Conservation (phyloP, 2,797 vertebrate genomes). For the Periparus ater region DNA sequence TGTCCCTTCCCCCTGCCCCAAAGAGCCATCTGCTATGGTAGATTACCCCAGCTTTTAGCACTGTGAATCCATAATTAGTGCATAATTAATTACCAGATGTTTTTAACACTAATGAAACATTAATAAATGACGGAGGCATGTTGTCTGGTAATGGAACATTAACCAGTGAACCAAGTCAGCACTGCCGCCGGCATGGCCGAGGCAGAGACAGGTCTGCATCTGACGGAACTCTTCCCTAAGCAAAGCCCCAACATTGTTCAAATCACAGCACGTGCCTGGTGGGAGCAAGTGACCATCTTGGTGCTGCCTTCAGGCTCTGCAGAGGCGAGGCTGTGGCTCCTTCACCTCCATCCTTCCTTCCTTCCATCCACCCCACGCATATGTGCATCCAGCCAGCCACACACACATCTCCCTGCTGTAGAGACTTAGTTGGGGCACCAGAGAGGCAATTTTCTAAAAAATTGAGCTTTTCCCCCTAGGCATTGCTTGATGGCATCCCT, state of each 20-base stretch:
- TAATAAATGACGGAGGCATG: conserved; percentile 71
- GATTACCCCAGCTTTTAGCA: conserved; percentile 58
- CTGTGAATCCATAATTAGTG: conserved; percentile 68
- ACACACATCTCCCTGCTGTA: neutral
- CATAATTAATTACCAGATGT: conserved; percentile 77
- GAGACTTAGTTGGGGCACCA: neutral
- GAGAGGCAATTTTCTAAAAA: neutral
- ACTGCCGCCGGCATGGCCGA: accelerated
- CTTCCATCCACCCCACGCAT: neutral
- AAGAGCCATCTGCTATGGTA: conserved; percentile 57
- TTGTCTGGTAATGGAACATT: conserved; percentile 63
- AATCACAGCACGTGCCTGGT: neutral
- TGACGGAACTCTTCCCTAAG: neutral
- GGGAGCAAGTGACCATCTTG: neutral
- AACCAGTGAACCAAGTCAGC: conserved; percentile 21
- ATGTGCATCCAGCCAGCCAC: neutral
- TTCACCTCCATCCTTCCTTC: neutral
- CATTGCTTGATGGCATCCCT: neutral
- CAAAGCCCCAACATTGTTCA: neutral
- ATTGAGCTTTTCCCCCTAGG: accelerated
- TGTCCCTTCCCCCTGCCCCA: neutral
- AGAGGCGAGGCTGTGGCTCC: neutral
- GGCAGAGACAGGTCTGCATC: neutral
- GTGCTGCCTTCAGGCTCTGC: neutral
- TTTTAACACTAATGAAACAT: conserved; percentile 73